Evolutionary conservation across 2,113 vertebrate genomes (phyloP).

Genomic region (Platichthys flesus): DNA sequence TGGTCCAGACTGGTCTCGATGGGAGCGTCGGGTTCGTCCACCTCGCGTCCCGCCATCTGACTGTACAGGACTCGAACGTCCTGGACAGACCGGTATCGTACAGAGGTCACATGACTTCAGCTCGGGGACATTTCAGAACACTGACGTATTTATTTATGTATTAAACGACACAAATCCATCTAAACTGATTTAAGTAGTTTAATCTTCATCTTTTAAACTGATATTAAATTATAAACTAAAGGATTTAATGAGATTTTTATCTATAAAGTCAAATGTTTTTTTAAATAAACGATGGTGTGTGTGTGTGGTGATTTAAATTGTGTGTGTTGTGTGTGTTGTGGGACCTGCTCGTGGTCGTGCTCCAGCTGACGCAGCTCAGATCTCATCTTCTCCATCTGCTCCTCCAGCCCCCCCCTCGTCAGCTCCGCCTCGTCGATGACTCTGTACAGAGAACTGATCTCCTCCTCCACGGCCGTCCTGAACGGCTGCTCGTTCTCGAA

Average conservation of each 20-base stretch:
- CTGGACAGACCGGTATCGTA: slow-evolving; percentile 66
- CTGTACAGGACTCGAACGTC: slow-evolving; percentile 91
- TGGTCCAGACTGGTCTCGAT: slow-evolving; percentile 89
- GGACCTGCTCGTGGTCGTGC: slow-evolving; percentile 90
- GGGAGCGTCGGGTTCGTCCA: slow-evolving; percentile 87
- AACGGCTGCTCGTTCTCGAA: slow-evolving; percentile 93
- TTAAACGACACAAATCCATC: too few species aligned
- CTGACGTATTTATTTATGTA: too few species aligned
- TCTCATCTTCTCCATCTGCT: slow-evolving; percentile 90
- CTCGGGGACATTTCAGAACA: background rate
- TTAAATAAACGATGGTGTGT: background rate
- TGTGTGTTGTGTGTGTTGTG: background rate
- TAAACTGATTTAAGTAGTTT: too few species aligned
- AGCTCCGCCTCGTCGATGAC: slow-evolving; percentile 92
- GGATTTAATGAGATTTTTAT: too few species aligned
- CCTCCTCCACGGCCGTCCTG: slow-evolving; percentile 90
- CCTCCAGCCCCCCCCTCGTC: slow-evolving; percentile 89
- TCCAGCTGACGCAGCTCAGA: slow-evolving; percentile 87
- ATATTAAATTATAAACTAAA: too few species aligned
- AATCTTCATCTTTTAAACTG: too few species aligned
- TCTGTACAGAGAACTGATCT: slow-evolving; percentile 92
- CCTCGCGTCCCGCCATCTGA: slow-evolving; percentile 88
- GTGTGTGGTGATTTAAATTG: background rate
- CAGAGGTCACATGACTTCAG: slow-evolving; percentile 2
- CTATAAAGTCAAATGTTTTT: too few species aligned